Evolutionary conservation across 1,140 invertebrate genomes (phyloP).

Genomic region (Drosophila tsacasi): DNA sequence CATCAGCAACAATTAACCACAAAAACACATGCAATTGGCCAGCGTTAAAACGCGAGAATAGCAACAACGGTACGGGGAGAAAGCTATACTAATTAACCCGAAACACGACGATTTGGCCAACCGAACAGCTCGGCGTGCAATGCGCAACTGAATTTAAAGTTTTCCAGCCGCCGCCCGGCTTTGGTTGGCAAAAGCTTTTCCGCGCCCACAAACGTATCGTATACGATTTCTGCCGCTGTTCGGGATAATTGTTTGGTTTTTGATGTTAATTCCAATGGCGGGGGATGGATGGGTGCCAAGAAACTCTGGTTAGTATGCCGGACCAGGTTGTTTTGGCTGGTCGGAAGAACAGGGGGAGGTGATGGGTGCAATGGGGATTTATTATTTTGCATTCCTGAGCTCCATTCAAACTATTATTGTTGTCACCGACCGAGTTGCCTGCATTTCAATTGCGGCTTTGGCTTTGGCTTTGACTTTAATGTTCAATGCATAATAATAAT

Average conservation of each 20-base stretch:
- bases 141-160: constrained; percentile 76
- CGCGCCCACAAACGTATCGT: constrained; percentile 24
- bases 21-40: constrained; percentile 49
- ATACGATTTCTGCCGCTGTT: constrained; percentile 22
- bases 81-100: constrained; percentile 22
- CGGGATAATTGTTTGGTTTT: constrained; percentile 29
- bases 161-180: constrained; percentile 39
- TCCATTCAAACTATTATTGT: constrained; percentile 40
- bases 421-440: constrained; percentile 55
- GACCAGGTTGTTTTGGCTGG: constrained; percentile 24
- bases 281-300: constrained; percentile 28
- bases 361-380: constrained; percentile 8
- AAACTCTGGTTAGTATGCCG: constrained; percentile 61
- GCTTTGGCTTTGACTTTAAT: constrained; percentile 33
- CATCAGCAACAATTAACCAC: constrained; percentile 15
- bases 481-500: constrained; percentile 69
- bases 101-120: constrained; percentile 24
- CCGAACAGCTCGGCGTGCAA: constrained; percentile 65
- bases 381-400: constrained; percentile 54
- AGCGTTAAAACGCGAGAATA: constrained; percentile 35
- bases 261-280: constrained; percentile 15
- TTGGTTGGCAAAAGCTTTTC: constrained; percentile 46
- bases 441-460: constrained; percentile 64
- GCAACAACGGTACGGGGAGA: constrained; percentile 8
- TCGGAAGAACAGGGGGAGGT: neutral